phyloP scores from a whole-genome alignment of 2,888 invertebrate genomes.

The Pseudolycoriella hygida region DNA sequence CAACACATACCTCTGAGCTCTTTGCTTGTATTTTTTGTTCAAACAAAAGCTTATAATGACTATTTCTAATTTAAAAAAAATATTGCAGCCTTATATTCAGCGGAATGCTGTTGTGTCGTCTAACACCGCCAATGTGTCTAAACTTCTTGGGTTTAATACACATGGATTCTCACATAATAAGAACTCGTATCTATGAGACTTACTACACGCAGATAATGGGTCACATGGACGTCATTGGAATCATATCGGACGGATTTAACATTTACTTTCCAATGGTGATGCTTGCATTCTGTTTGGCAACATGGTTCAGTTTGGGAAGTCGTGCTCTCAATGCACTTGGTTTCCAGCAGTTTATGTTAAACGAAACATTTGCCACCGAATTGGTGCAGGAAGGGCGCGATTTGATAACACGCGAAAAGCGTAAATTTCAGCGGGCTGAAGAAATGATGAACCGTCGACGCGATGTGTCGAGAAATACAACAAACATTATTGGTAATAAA shows the following conservation, averaged over 20 bases:
- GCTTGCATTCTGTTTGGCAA: conserved; percentile 78
- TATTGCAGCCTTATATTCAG: conserved; percentile 77
- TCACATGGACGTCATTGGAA: conserved; percentile 94
- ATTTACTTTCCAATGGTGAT: conserved; percentile 98
- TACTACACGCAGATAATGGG: conserved; percentile 98
- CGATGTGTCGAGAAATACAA: conserved; percentile 16
- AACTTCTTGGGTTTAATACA: conserved; percentile 96
- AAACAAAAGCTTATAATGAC: too few species aligned
- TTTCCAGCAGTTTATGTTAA: conserved; percentile 92
- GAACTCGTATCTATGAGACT: conserved; percentile 64
- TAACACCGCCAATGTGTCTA: conserved; percentile 95
- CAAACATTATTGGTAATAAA: not conserved
- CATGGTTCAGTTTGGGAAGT: conserved; percentile 86
- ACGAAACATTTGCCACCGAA: conserved; percentile 83
- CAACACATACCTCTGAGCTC: too few species aligned
- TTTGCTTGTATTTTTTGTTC: too few species aligned
- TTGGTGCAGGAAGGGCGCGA: conserved; percentile 87
- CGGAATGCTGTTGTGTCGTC: conserved; percentile 92
- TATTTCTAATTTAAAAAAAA: too few species aligned
- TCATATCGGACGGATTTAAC: conserved; percentile 95
- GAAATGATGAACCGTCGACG: conserved; percentile 55
- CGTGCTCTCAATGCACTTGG: conserved; percentile 78
- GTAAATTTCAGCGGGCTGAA: conserved; percentile 61
- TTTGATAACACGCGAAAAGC: conserved; percentile 74
- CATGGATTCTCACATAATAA: conserved; percentile 91